Percentiles rank a stretch among this genome's conserved stretches.
These are phyloP conservation scores for Caloenas nicobarica DNA, from an alignment of 2,113 vertebrate species.

Conservation along the genomic window DNA sequence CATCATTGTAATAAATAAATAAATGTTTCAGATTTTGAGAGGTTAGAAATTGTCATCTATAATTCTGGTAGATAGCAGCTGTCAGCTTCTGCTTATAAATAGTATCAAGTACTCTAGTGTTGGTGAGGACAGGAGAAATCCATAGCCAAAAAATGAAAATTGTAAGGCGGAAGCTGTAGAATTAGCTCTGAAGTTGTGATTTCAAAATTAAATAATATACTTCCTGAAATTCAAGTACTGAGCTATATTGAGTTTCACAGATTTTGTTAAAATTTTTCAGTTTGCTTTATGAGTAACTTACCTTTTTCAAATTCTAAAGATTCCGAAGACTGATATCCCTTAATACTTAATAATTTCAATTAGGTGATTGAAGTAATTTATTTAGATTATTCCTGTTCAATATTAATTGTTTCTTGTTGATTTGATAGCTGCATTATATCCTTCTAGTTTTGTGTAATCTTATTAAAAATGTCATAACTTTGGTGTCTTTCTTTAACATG, in stretches of 20 bases:
- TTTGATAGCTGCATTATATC: neutral
- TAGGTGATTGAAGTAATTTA: neutral
- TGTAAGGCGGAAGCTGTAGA: neutral
- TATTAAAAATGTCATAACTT: neutral
- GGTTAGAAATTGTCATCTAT: neutral
- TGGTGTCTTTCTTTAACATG: neutral
- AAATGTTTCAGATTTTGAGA: slow-evolving; percentile 11
- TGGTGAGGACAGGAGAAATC: slow-evolving; percentile 27
- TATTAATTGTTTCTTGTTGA: neutral
- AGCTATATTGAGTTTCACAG: neutral
- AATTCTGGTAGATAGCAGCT: slow-evolving; percentile 38
- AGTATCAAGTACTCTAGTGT: slow-evolving; percentile 18
- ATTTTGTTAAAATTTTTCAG: neutral
- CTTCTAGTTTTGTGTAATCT: neutral
- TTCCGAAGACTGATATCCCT: neutral
- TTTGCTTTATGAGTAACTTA: neutral
- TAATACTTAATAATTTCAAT: neutral
- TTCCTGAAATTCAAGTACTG: neutral
- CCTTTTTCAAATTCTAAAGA: neutral
- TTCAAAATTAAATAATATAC: neutral
- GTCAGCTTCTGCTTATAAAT: slow-evolving; percentile 55
- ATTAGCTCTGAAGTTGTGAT: neutral
- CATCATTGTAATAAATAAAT: neutral
- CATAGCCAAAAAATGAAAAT: neutral
- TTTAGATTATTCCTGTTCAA: neutral